phyloP scores from a whole-genome alignment of 2,888 invertebrate species.

The Andrena hattorfiana region DNA sequence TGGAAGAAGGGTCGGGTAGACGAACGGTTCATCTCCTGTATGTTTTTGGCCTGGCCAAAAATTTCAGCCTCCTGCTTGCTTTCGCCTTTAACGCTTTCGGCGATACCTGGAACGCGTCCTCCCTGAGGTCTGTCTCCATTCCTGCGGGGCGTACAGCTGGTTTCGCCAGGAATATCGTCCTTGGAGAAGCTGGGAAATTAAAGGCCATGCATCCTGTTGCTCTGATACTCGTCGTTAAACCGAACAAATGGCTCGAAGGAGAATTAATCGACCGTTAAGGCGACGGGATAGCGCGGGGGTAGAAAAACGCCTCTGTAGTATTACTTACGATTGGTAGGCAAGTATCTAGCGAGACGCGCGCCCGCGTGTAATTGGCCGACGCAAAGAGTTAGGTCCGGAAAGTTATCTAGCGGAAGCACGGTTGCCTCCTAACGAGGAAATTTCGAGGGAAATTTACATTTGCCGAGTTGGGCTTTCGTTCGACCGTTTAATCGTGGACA shows the following conservation, averaged over 20 bases:
- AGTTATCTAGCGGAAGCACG: conserved; percentile 13
- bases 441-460: conserved; percentile 36
- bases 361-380: too few species aligned
- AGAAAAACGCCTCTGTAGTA: conserved; percentile 56
- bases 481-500: neutral
- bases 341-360: too few species aligned
- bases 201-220: conserved; percentile 53
- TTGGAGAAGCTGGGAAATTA: conserved; percentile 71
- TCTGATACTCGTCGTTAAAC: conserved; percentile 21
- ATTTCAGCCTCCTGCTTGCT: conserved; percentile 73
- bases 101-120: conserved; percentile 79
- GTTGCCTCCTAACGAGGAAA: conserved; percentile 30
- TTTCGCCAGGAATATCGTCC: conserved; percentile 70
- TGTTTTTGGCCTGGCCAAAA: conserved; percentile 76
- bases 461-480: neutral
- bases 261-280: conserved; percentile 48
- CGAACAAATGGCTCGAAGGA: conserved; percentile 43
- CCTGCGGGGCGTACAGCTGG: conserved; percentile 73
- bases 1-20: neutral
- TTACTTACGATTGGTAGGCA: neutral
- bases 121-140: conserved; percentile 75
- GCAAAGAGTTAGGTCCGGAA: too few species aligned
- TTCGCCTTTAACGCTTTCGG: conserved; percentile 77
- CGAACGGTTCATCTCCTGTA: conserved; percentile 28
- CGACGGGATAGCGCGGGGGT: conserved; percentile 10